phyloP scores from a whole-genome alignment of 2,113 vertebrate species.

The Chunga burmeisteri region DNA sequence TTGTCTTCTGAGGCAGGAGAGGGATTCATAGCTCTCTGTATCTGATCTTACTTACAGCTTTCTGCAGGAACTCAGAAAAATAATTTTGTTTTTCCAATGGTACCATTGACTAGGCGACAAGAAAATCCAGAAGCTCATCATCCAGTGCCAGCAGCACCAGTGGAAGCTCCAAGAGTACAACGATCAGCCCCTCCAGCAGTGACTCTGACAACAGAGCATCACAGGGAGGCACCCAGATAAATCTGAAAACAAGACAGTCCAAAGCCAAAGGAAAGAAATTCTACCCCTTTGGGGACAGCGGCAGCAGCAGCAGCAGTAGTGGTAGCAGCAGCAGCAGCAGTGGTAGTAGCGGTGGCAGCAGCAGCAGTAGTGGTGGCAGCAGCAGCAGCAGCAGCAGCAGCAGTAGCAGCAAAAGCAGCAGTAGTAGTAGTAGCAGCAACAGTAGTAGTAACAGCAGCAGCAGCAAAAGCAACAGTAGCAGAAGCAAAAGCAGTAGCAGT shows the following conservation, averaged over 20 bases:
- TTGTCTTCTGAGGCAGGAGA: background rate
- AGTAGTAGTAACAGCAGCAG: rapidly evolving
- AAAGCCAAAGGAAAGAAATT: conserved; percentile 41
- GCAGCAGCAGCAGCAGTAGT: background rate
- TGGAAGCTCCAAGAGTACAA: background rate
- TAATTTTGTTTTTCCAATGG: background rate
- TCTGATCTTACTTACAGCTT: background rate
- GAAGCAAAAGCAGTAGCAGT: rapidly evolving
- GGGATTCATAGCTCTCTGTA: background rate
- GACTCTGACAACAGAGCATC: background rate
- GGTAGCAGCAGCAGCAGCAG: rapidly evolving
- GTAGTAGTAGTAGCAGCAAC: rapidly evolving
- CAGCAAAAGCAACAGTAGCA: rapidly evolving
- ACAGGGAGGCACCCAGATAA: background rate
- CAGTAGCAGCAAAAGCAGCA: rapidly evolving
- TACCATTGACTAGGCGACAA: background rate
- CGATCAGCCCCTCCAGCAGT: conserved; percentile 9
- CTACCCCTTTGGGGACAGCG: conserved; percentile 27
- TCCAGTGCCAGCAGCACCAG: conserved; percentile 45
- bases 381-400: rapidly evolving
- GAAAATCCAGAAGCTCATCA: background rate
- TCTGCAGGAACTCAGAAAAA: background rate
- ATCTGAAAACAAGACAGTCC: background rate
- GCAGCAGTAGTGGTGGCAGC: rapidly evolving
- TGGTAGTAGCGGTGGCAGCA: rapidly evolving